Percentiles rank a stretch among this genome's conserved stretches.
These are phyloP conservation scores for Parnassius mnemosyne DNA, from an alignment of 2,888 invertebrate genomes.

Conservation along the genomic window DNA sequence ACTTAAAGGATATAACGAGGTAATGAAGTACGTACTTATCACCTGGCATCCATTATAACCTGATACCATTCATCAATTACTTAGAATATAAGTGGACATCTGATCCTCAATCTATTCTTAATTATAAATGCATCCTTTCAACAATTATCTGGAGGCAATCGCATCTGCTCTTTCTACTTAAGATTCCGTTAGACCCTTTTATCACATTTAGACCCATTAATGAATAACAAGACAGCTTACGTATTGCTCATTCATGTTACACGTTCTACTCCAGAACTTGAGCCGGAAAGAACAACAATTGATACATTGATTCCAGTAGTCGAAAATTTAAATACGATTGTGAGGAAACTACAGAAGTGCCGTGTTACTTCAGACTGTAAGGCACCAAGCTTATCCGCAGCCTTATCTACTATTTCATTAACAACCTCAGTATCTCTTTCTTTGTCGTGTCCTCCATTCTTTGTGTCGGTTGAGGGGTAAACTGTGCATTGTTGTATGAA, in stretches of 20 bases:
- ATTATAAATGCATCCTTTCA: slow-evolving; percentile 10
- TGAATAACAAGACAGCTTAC: slow-evolving; percentile 35
- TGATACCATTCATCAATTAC: slow-evolving; percentile 8
- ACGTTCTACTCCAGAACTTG: slow-evolving; percentile 31
- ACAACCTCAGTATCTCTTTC: slow-evolving; percentile 40
- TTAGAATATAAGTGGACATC: slow-evolving; percentile 1
- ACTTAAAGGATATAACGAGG: not conserved
- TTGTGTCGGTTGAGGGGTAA: slow-evolving; percentile 60
- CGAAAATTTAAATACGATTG: slow-evolving; percentile 15
- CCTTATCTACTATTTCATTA: slow-evolving; percentile 59
- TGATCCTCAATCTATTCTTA: slow-evolving; percentile 3
- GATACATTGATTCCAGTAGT: slow-evolving; percentile 29
- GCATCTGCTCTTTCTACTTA: slow-evolving; percentile 25
- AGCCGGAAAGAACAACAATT: slow-evolving; percentile 38
- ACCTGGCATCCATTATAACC: slow-evolving; percentile 7
- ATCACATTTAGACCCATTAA: slow-evolving; percentile 30
- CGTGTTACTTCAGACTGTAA: slow-evolving; percentile 49
- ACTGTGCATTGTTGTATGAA: slow-evolving; percentile 54
- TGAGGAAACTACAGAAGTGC: slow-evolving; percentile 28
- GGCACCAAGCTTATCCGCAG: slow-evolving; percentile 60
- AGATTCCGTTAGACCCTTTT: slow-evolving; percentile 26
- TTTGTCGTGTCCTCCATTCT: slow-evolving; percentile 41
- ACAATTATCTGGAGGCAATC: slow-evolving; percentile 5
- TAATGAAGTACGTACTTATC: slow-evolving; percentile 1
- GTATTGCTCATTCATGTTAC: slow-evolving; percentile 39